These are phyloP conservation scores for Armadillidium nasatum DNA, from an alignment of 1,140 invertebrate species.

Conservation along the genomic window DNA sequence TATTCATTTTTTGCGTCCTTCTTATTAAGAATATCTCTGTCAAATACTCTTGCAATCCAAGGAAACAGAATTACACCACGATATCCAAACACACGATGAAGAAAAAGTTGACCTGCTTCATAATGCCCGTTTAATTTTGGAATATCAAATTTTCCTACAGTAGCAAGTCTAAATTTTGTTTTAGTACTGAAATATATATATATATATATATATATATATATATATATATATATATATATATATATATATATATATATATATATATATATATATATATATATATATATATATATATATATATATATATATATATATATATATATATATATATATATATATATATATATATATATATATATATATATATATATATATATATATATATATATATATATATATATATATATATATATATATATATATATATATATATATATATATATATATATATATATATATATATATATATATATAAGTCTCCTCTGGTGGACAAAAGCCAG, in stretches of 20 bases:
- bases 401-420: no score
- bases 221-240: not conserved
- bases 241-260: not conserved
- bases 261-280: not conserved
- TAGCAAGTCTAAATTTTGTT: constrained; percentile 57
- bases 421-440: no score
- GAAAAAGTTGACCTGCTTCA: constrained; percentile 89
- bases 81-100: constrained; percentile 93
- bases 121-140: constrained; percentile 84
- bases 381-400: no score
- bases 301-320: not conserved
- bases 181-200: not conserved
- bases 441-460: no score
- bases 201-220: constrained; percentile 1
- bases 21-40: constrained; percentile 71
- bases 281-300: not conserved
- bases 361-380: no score
- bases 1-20: constrained; percentile 50
- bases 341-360: no score
- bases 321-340: not conserved
- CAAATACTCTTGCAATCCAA: constrained; percentile 89
- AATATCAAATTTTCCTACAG: constrained; percentile 71
- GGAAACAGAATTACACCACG: constrained; percentile 91
- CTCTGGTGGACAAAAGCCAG: no score
- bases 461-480: no score